A percentile compares a stretch with the other conserved stretches of the same genome.
phyloP scores from a whole-genome alignment of 1,140 invertebrate genomes.

The Lucilia cuprina region DNA sequence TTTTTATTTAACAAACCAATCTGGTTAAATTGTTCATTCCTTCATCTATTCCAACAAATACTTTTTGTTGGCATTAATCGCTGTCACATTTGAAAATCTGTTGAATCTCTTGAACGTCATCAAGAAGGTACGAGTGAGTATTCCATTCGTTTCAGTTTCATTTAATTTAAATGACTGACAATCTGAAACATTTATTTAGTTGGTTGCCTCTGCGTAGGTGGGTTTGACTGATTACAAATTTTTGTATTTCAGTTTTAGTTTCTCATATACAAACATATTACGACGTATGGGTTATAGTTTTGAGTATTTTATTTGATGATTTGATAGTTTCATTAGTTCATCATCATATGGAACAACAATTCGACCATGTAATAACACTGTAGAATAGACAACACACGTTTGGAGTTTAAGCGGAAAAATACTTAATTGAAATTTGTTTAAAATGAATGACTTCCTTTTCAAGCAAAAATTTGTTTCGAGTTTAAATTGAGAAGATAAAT shows the following conservation, averaged over 20 bases:
- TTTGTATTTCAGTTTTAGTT: background rate
- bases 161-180: slow-evolving; percentile 15
- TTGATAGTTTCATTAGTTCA: slow-evolving; percentile 6
- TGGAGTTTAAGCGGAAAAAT: too few relatives aligned
- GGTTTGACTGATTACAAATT: background rate
- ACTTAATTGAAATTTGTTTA: too few relatives aligned
- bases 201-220: background rate
- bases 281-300: background rate
- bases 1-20: background rate
- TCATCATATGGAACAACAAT: background rate
- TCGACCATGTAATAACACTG: background rate
- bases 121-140: too few relatives aligned
- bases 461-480: too few relatives aligned
- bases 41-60: too few relatives aligned
- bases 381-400: background rate
- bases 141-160: background rate
- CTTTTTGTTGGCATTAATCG: background rate
- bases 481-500: too few relatives aligned
- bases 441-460: too few relatives aligned
- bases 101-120: background rate
- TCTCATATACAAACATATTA: background rate
- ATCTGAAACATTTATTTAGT: slow-evolving; percentile 1
- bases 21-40: too few relatives aligned
- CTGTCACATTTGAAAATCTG: background rate
- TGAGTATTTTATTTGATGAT: background rate